phyloP scores from a whole-genome alignment of 2,888 invertebrate genomes.

The Griposia aprilina region DNA sequence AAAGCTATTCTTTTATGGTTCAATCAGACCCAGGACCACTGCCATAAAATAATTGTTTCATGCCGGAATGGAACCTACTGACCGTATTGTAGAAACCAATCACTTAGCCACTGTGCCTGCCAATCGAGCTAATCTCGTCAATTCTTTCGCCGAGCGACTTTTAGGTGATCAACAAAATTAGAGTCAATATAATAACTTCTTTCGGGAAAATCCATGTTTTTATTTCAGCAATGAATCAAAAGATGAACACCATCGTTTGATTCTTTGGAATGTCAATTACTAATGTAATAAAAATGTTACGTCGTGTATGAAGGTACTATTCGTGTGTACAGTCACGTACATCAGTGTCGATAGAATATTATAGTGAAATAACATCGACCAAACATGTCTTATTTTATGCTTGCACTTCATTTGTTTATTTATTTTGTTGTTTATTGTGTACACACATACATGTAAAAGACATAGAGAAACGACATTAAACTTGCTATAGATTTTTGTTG shows the following conservation, averaged over 20 bases:
- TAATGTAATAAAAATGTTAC: slow-evolving; percentile 18
- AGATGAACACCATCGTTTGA: background rate
- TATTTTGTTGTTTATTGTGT: no score
- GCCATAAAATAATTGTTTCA: no score
- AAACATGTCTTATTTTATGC: background rate
- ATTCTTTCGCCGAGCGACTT: slow-evolving; percentile 4
- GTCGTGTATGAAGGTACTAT: background rate
- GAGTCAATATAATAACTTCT: slow-evolving; percentile 8
- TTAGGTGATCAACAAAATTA: slow-evolving; percentile 23
- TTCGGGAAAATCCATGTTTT: slow-evolving; percentile 18
- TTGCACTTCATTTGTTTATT: background rate
- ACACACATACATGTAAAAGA: no score
- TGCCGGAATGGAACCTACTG: background rate
- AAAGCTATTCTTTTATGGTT: no score
- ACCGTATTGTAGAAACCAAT: background rate
- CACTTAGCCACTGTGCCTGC: background rate
- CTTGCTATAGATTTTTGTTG: background rate
- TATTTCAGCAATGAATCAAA: slow-evolving; percentile 21
- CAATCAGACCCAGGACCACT: background rate
- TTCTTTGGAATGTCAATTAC: slow-evolving; percentile 10
- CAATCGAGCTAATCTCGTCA: background rate
- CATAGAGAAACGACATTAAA: no score
- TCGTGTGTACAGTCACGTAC: slow-evolving; percentile 22
- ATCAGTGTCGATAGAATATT: background rate
- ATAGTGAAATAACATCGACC: background rate